These are phyloP conservation scores for Tamandua tetradactyla DNA, from an alignment of 2,797 vertebrate genomes.

Conservation along the genomic window DNA sequence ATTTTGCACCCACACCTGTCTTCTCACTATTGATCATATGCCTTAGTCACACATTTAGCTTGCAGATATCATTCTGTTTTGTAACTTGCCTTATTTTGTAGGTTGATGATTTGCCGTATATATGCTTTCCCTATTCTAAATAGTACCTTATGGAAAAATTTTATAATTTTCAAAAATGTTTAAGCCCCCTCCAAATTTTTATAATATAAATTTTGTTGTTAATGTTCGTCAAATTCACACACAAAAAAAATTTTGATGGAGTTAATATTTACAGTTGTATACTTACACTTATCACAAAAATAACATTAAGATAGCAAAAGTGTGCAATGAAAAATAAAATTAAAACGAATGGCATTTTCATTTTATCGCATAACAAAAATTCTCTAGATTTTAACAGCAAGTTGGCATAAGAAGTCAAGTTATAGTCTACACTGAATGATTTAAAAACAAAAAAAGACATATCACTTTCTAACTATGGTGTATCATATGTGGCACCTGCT, in stretches of 20 bases:
- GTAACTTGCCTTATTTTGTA: background rate
- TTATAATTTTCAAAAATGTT: background rate
- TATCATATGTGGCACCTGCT: background rate
- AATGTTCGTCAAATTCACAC: background rate
- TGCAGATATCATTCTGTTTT: background rate
- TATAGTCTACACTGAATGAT: background rate
- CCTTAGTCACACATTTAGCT: background rate
- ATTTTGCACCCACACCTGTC: background rate
- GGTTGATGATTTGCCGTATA: too few relatives aligned
- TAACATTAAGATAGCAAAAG: constrained; percentile 47
- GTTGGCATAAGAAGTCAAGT: constrained; percentile 17
- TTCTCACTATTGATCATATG: background rate
- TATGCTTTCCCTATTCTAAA: background rate
- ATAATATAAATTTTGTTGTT: background rate
- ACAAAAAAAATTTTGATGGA: too few relatives aligned
- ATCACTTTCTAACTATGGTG: background rate
- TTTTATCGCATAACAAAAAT: constrained; percentile 41
- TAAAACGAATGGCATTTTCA: background rate
- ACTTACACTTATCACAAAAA: constrained; percentile 30
- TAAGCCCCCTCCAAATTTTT: background rate
- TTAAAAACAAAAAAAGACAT: constrained; percentile 49
- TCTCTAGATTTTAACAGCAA: constrained; percentile 53
- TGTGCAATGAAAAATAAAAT: constrained; percentile 55
- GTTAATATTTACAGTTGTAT: background rate
- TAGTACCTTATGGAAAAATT: background rate